These are phyloP conservation scores for Drosophila malerkotliana DNA, from an alignment of 1,140 invertebrate genomes.

Conservation along the genomic window DNA sequence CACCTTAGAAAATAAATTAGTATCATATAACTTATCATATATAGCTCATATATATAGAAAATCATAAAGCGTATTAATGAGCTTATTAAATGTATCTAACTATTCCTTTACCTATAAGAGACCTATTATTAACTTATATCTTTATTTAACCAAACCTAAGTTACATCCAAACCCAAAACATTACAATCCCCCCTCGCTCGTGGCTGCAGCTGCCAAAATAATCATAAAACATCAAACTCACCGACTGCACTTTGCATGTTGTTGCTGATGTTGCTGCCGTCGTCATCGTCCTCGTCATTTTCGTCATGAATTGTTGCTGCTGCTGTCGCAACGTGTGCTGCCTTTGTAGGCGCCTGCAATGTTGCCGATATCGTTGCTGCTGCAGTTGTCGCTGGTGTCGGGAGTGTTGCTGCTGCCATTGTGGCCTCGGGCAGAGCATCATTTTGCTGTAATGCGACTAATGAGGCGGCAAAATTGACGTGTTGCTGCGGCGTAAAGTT, in stretches of 20 bases:
- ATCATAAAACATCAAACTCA: conserved; percentile 70
- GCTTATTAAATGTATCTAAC: too few species aligned
- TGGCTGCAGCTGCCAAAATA: conserved; percentile 39
- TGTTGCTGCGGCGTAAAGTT: conserved; percentile 73
- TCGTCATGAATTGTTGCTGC: conserved; percentile 44
- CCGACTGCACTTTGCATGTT: conserved; percentile 74
- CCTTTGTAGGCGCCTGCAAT: conserved; percentile 52
- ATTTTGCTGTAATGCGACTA: conserved; percentile 79
- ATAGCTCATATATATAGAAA: too few species aligned
- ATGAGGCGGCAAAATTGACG: conserved; percentile 81
- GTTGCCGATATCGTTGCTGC: conserved; percentile 33
- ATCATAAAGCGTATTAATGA: too few species aligned
- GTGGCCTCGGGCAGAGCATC: conserved; percentile 64
- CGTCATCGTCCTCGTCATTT: conserved; percentile 19
- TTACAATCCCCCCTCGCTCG: conserved; percentile 11
- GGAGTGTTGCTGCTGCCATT: conserved; percentile 27
- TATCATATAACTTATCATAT: too few species aligned
- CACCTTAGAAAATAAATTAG: too few species aligned
- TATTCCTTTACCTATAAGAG: too few species aligned
- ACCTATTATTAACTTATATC: background rate
- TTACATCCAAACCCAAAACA: background rate
- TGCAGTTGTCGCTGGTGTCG: conserved; percentile 36
- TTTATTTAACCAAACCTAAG: background rate
- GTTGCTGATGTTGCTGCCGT: conserved; percentile 46
- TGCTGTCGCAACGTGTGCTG: conserved; percentile 26